A percentile compares a stretch with the other conserved stretches of the same genome.
Evolutionary conservation across 2,113 vertebrate genomes (phyloP).

Genomic region (Osmerus eperlanus): DNA sequence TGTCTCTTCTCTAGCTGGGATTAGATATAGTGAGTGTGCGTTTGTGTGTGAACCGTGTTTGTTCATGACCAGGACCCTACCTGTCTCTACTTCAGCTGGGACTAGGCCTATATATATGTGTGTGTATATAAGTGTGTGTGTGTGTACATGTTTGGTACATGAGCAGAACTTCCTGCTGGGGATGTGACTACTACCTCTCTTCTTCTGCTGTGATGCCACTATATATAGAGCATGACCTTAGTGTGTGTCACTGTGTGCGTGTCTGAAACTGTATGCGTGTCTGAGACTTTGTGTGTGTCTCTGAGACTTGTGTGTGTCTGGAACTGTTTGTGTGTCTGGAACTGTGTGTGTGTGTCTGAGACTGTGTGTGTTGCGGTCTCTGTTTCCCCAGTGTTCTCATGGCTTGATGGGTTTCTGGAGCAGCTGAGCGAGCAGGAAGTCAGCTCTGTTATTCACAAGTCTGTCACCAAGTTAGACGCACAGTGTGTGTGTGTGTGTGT

Average conservation of each 20-base stretch:
- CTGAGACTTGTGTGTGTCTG: background rate
- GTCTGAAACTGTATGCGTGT: background rate
- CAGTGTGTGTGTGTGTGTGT: slow-evolving; percentile 20
- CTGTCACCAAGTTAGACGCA: slow-evolving; percentile 1
- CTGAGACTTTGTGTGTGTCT: background rate
- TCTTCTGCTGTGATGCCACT: slow-evolving; percentile 19
- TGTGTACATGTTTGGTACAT: background rate
- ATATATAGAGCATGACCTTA: slow-evolving; percentile 28
- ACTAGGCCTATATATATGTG: background rate
- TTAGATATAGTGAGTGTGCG: too few relatives aligned
- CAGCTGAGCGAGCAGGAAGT: slow-evolving; percentile 62
- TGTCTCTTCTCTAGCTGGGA: too few relatives aligned
- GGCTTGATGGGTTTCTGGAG: slow-evolving; percentile 38
- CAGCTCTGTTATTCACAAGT: slow-evolving; percentile 55
- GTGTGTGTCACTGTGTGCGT: background rate
- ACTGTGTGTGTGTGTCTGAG: background rate
- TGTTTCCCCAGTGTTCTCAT: slow-evolving; percentile 38
- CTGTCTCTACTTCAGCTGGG: background rate
- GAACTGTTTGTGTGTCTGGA: background rate
- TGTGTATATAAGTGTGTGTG: background rate
- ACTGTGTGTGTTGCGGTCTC: slow-evolving; percentile 6
- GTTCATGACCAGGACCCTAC: background rate
- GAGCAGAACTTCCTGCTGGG: slow-evolving; percentile 9
- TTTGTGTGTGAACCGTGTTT: too few relatives aligned
- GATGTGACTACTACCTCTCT: slow-evolving; percentile 5